Conservation (phyloP, 30 jellyfish, hydroid and myxozoan genomes). For the Chrysaora quinquecirrha region DNA sequence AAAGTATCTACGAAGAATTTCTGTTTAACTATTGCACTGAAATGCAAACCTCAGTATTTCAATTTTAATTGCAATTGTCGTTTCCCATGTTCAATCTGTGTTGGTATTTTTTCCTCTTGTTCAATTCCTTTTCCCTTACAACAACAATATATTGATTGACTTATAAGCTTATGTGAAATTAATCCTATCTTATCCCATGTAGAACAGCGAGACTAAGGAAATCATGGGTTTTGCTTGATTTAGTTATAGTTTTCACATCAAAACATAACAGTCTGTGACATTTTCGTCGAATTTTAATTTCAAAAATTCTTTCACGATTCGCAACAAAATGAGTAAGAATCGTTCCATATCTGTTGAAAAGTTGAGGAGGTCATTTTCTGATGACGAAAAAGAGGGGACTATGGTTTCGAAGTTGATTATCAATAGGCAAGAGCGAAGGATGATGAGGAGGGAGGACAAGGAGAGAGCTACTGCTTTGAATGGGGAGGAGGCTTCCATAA, state of each 20-base stretch:
- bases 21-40: too few relatives aligned
- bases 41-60: too few relatives aligned
- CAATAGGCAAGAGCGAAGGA: background rate
- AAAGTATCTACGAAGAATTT: too few relatives aligned
- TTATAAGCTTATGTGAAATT: background rate
- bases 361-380: background rate
- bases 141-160: too few relatives aligned
- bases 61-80: too few relatives aligned
- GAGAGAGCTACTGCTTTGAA: background rate
- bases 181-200: background rate
- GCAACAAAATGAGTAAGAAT: background rate
- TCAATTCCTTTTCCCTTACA: too few relatives aligned
- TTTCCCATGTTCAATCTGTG: too few relatives aligned
- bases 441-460: background rate
- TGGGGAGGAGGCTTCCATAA: background rate
- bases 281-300: background rate
- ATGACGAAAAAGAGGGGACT: background rate
- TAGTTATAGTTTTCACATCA: background rate
- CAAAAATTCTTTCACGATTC: background rate
- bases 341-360: background rate
- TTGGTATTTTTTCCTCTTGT: too few relatives aligned
- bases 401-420: background rate
- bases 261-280: too few relatives aligned
- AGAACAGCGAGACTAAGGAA: background rate
- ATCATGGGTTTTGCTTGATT: background rate